Conservation (phyloP, 2,888 invertebrate genomes). For the Mesopsocus fuscifrons region DNA sequence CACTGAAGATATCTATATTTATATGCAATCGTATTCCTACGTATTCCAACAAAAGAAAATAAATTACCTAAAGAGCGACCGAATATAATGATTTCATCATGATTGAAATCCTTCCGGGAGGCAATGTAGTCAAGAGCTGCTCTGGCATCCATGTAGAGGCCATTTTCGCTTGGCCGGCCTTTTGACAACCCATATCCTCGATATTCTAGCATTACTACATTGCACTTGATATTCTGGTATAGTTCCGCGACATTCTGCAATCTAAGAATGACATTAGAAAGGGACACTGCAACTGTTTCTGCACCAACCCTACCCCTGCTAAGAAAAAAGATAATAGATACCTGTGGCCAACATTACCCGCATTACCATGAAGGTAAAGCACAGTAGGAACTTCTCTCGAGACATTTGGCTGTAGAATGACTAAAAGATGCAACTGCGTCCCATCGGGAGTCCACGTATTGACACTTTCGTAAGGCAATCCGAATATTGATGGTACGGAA, state of each 20-base stretch:
- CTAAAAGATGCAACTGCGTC: conserved; percentile 58
- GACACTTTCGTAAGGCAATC: conserved; percentile 70
- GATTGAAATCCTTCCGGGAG: conserved; percentile 65
- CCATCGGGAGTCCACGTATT: conserved; percentile 58
- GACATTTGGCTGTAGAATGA: conserved; percentile 52
- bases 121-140: conserved; percentile 71
- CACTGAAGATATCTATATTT: too few relatives aligned
- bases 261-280: conserved; percentile 26
- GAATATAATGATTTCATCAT: conserved; percentile 67
- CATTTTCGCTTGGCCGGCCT: conserved; percentile 71
- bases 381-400: conserved; percentile 59
- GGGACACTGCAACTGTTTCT: not conserved
- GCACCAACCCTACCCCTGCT: conserved; percentile 1
- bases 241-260: conserved; percentile 75
- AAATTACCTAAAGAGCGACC: conserved; percentile 72
- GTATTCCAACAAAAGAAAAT: too few relatives aligned
- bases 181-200: conserved; percentile 86
- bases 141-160: conserved; percentile 72
- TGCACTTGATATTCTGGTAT: conserved; percentile 61
- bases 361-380: conserved; percentile 88
- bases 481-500: conserved; percentile 67
- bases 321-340: conserved; percentile 19
- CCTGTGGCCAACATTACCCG: conserved; percentile 92
- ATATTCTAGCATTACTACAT: conserved; percentile 85
- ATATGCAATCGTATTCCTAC: too few relatives aligned